Conservation (phyloP, 2,888 invertebrate species). For the Strigamia crassipes region DNA sequence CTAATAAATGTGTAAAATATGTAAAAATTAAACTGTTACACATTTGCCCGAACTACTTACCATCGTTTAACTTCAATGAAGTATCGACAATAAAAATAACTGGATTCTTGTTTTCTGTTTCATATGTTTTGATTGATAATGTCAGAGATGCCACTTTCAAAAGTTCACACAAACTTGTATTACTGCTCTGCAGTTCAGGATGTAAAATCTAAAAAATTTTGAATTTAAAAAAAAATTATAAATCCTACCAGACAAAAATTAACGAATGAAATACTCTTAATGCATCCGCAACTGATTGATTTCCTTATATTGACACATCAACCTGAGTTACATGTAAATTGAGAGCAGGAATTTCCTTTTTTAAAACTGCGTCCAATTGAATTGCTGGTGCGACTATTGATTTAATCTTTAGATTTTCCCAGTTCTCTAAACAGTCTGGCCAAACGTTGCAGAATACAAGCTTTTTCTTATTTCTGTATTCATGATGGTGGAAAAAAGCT, state of each 20-base stretch:
- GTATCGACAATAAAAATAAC: not conserved
- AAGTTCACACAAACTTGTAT: constrained; percentile 72
- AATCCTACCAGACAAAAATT: not conserved
- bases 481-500: constrained; percentile 57
- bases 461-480: constrained; percentile 46
- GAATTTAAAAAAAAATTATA: not conserved
- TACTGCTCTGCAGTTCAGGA: constrained; percentile 56
- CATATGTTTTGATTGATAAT: not conserved
- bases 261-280: not conserved
- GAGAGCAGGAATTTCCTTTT: constrained; percentile 61
- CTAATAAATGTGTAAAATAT: not conserved
- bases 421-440: constrained; percentile 54
- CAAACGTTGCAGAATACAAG: constrained; percentile 53
- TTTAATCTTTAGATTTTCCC: constrained; percentile 61
- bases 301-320: constrained; percentile 58
- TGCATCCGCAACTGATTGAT: not conserved
- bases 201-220: constrained; percentile 58
- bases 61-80: not conserved
- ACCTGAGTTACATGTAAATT: constrained; percentile 62
- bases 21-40: not conserved
- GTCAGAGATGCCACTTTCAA: constrained; percentile 69
- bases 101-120: not conserved
- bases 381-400: constrained; percentile 62
- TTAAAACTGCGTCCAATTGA: constrained; percentile 62
- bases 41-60: not conserved